Base-by-base conservation (phyloP, 2,888 invertebrate genomes). In the Cerceris ruficornis region DNA sequence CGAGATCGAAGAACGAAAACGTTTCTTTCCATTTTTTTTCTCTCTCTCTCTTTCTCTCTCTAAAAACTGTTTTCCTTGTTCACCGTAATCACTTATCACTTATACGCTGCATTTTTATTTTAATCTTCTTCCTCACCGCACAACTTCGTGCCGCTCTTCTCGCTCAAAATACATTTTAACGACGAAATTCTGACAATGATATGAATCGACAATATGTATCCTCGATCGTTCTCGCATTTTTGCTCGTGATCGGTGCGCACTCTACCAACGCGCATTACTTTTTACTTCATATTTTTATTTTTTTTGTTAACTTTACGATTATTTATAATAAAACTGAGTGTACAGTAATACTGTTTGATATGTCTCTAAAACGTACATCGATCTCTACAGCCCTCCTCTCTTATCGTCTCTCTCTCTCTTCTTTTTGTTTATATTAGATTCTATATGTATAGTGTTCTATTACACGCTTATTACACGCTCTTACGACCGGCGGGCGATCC, bases 341-440 rank as follows among this genome's bases (percentile, higher is more conserved):
- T 87, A 90, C 90, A 89, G 88, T 92, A 91, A 92, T 91, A 92
- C 92, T 91, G 91, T 87, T 91, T 91, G 92, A 92, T 92, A 92
- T 92, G 92, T 91, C 84, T 89, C 89, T 91, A 90, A 77, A 82
- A 90, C 85, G 87, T 90, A 90, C 86, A 88, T 85, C 85, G 76
- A 87, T 85, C 86, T 87, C 62, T 67, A 86, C 86, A 61, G 57
- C 64, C 52, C 55, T 66, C 60, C 46, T 52, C 15, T 13, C 9
- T 15, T 59, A 52, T 75, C 77, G 61, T 77, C 74, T 73, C 68
- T 76, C 74, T 55, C n/a, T 71, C 43, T 73, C 59, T 17, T 39
- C 13, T 54, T 64, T 7, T 69, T 42, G 61, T 83, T 85, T 84
- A 83, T 81, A 82, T 88, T 86, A 82, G 70, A 85, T 78, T 69